Evolutionary conservation across 2,113 vertebrate genomes (phyloP), one percentile per base, ranked within the genome.

Genomic region (Salvelinus sp.): DNA sequence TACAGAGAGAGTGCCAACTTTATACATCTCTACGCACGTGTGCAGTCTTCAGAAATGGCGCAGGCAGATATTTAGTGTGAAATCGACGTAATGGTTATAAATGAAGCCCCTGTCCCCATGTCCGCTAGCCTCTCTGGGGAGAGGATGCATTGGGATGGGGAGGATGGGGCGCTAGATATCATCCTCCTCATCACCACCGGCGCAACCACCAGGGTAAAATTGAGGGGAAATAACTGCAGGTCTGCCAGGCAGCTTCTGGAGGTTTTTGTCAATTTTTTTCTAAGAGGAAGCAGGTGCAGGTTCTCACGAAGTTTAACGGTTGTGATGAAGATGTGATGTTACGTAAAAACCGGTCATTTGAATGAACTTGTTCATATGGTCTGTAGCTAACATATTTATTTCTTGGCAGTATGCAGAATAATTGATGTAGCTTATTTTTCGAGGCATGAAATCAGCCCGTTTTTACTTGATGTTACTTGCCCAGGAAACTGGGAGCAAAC

Each of bases 151-250:
- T 54, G 74, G 73, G 67, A 6, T 47, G 30, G 18, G 20, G 76
- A 66, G 28, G 54, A n/a, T 71, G 27, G 7, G 28, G 74, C 66
- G 44, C 28, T 50, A 70, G 70, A 48, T 62, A 13, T 12, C 23
- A 18, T 60, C 16, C 2, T 44, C 50, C 5, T 60, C 28, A 33
- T 12, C 27, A 70, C 70, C 76, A 54, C 27, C 68, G 67, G 75
- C 62, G 6, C 10, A 3, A 75, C 23, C 23, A 73, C 16, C 27
- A 77, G 75, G 5, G 62, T 66, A 62, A 6, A 70, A 73, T 75
- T 54, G 3, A 1, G 3, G 62, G 66, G 54, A 6, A 74, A 76
- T 73, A 72, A 79, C 65, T 81, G 77, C 64, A 82, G 72, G 74
- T 14, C 16, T 54, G 50, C 50, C 12, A 54, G 50, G 3, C 70